These are phyloP conservation scores for Heterohyrax brucei DNA, from an alignment of 2,797 vertebrate genomes.

Conservation along the genomic window DNA sequence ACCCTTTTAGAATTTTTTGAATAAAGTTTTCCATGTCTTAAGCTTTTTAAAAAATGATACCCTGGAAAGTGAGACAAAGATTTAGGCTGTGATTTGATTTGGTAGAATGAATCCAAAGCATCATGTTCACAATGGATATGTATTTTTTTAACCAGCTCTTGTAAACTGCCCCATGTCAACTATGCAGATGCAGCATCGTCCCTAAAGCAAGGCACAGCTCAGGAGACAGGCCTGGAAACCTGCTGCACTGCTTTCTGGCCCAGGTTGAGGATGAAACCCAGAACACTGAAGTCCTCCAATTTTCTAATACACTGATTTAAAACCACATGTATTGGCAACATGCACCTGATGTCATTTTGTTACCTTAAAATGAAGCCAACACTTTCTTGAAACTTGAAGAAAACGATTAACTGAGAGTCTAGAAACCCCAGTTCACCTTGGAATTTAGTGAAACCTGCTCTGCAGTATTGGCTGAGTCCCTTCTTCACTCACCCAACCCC, in stretches of 20 bases:
- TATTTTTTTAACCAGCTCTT: background rate
- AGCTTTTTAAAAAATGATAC: slow-evolving; percentile 7
- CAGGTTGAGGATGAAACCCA: background rate
- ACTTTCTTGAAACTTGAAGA: background rate
- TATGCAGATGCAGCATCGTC: background rate
- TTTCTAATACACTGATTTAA: background rate
- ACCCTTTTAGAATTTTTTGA: background rate
- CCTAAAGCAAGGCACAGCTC: background rate
- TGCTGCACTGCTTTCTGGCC: background rate
- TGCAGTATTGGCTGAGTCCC: fast-evolving
- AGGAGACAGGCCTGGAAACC: background rate
- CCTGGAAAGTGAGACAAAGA: slow-evolving; percentile 33
- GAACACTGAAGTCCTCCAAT: background rate
- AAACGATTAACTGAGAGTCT: slow-evolving; percentile 9
- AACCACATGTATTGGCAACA: background rate
- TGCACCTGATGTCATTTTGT: background rate
- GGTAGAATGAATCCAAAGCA: slow-evolving; percentile 20
- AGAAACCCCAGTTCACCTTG: background rate
- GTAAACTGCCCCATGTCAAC: background rate
- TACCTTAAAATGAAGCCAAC: background rate
- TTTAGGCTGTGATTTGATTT: slow-evolving; percentile 27
- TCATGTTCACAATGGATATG: background rate
- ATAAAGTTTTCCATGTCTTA: slow-evolving; percentile 22
- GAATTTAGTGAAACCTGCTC: background rate
- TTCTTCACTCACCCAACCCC: no score